These are phyloP conservation scores for Orthonychiurus folsomi DNA, from an alignment of 2,888 invertebrate species.

Conservation along the genomic window DNA sequence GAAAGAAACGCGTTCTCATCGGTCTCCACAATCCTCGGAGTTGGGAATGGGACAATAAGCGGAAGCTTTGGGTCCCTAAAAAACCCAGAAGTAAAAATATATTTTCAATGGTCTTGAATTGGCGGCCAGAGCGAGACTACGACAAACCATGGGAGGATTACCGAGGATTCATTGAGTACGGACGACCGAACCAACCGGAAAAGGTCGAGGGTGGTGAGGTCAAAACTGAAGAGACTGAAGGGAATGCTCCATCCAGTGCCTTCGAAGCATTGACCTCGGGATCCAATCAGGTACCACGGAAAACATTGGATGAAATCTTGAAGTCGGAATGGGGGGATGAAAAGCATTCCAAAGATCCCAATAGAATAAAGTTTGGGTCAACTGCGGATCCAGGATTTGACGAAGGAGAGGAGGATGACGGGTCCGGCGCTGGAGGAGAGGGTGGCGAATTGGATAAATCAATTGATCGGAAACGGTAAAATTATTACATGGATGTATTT, in stretches of 20 bases:
- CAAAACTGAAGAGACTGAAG: background rate
- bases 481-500: no score
- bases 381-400: no score
- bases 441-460: background rate
- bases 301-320: background rate
- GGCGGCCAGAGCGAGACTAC: constrained; percentile 29
- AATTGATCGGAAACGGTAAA: background rate
- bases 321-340: background rate
- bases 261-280: no score
- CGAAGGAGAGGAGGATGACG: background rate
- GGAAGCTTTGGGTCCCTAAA: constrained; percentile 18
- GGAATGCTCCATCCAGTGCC: no score
- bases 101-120: constrained; percentile 12
- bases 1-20: constrained; percentile 19
- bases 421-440: background rate
- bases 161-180: no score
- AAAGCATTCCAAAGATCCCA: background rate
- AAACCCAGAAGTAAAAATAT: no score
- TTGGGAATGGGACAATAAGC: constrained; percentile 20
- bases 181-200: constrained; percentile 13
- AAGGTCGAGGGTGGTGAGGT: constrained; percentile 16
- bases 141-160: constrained; percentile 34
- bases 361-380: background rate
- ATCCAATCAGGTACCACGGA: no score
- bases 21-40: constrained; percentile 25